These are phyloP conservation scores for Sarcophaga rosellei DNA, from an alignment of 2,888 invertebrate genomes.

Conservation along the genomic window DNA sequence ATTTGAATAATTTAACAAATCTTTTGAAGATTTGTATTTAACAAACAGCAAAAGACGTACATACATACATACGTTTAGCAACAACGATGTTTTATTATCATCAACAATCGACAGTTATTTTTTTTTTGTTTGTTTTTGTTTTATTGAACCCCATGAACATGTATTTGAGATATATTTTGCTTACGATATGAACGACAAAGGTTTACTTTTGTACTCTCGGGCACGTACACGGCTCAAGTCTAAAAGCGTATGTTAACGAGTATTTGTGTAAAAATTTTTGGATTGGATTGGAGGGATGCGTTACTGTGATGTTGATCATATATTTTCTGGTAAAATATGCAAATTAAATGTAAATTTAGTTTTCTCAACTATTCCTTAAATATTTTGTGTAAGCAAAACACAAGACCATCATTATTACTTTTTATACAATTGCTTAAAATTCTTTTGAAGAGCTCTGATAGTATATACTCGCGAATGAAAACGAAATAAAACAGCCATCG, in stretches of 20 bases:
- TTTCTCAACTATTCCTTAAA: slow-evolving; percentile 75
- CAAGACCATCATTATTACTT: slow-evolving; percentile 58
- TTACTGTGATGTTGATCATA: slow-evolving; percentile 15
- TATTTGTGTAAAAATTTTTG: not conserved
- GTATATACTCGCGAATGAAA: slow-evolving; percentile 22
- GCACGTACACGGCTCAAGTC: slow-evolving; percentile 41
- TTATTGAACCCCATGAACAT: not conserved
- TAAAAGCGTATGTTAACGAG: slow-evolving; percentile 32
- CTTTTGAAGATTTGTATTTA: slow-evolving; percentile 66
- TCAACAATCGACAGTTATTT: slow-evolving; percentile 66
- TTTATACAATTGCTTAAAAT: slow-evolving; percentile 58
- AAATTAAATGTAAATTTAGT: slow-evolving; percentile 80
- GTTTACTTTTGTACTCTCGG: slow-evolving; percentile 23
- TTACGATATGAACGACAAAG: slow-evolving; percentile 6
- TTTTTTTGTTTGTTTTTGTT: not conserved
- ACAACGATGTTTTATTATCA: slow-evolving; percentile 68
- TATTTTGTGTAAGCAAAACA: slow-evolving; percentile 40
- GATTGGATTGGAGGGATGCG: slow-evolving; percentile 50
- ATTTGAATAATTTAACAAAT: slow-evolving; percentile 69
- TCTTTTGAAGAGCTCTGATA: slow-evolving; percentile 41
- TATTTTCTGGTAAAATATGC: slow-evolving; percentile 74
- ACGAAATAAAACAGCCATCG: slow-evolving; percentile 50
- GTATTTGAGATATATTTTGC: not conserved
- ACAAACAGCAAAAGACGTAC: slow-evolving; percentile 44
- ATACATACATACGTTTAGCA: slow-evolving; percentile 46